phyloP scores from a whole-genome alignment of 1,140 invertebrate species.

The Episyrphus balteatus region DNA sequence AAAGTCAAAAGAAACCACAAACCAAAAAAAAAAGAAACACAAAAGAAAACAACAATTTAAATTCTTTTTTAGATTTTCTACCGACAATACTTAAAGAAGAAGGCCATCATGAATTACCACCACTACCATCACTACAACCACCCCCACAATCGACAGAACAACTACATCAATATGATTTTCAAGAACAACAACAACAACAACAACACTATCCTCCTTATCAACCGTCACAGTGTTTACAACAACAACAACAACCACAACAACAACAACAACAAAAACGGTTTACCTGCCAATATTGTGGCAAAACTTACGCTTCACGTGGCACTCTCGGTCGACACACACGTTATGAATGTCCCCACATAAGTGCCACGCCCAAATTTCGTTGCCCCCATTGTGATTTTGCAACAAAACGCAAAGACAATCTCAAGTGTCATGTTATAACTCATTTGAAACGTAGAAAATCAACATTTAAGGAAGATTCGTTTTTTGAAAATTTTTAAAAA shows the following conservation, averaged over 20 bases:
- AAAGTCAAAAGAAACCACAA: too few relatives aligned
- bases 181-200: not conserved
- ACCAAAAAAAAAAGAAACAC: too few relatives aligned
- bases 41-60: too few relatives aligned
- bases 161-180: too few relatives aligned
- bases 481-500: not conserved
- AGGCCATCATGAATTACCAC: too few relatives aligned
- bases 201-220: not conserved
- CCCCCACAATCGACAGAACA: too few relatives aligned
- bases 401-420: slow-evolving; percentile 28
- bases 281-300: slow-evolving; percentile 1
- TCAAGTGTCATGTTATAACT: slow-evolving; percentile 15
- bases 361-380: not conserved
- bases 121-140: too few relatives aligned
- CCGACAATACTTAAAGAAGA: too few relatives aligned
- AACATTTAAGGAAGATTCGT: not conserved
- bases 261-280: not conserved
- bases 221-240: too few relatives aligned
- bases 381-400: slow-evolving; percentile 8
- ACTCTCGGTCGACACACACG: slow-evolving; percentile 3
- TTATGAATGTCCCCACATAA: slow-evolving; percentile 1
- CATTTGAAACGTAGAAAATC: slow-evolving; percentile 3
- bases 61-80: too few relatives aligned
- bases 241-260: not conserved
- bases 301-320: slow-evolving; percentile 1